Base-by-base conservation (phyloP, 1,140 invertebrate species). In the Brachionus rotundiformis region DNA sequence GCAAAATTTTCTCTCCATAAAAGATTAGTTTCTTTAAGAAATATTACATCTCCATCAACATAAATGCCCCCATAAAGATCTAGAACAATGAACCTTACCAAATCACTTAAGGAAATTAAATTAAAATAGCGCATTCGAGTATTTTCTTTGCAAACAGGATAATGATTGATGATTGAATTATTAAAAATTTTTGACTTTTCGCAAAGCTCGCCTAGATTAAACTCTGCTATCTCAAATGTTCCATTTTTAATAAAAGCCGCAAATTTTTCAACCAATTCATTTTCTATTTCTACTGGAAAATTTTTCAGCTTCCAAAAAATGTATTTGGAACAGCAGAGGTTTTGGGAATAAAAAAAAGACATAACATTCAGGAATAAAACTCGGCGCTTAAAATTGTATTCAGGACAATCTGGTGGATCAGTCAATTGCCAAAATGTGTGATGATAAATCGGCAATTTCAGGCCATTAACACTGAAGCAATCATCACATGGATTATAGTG, bases 361-460 rank as follows among this genome's bases (percentile, higher is more conserved):
- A 79, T 79, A 2, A 79, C 44, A 39, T 79, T 79, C 1, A 79
- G 27, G 11, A 36, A 23, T 25, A 79, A 33, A 54, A 79, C 44
- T 10, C 76, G 41, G 16, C 19, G 16, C 31, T 54, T 36, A 31
- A 59, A 79, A 5, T 79, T 33, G 25, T 41, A 73, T 1, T 2
- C 16, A 4, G 8, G 8, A 11, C 33, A 73, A 13, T 54, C 16
- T 27, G 16, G n/a, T 10, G 31, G 5, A 27, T 49, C 31, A 54
- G 6, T 79, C 10, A 79, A 54, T 63, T 79, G 76, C 76, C 76
- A 79, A 39, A 79, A 79, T n/a, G 54, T 63, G 36, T 79, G 76
- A 49, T 79, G 47, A 79, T 79, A 73, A 41, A 73, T 23, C 8
- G 16, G 36, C 0, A 41, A 6, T 27, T 73, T 73, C 3, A 16